A percentile compares a stretch with the other conserved stretches of the same genome.
Evolutionary conservation across 2,888 invertebrate species (phyloP).

Genomic region (Scaptomyza parva): DNA sequence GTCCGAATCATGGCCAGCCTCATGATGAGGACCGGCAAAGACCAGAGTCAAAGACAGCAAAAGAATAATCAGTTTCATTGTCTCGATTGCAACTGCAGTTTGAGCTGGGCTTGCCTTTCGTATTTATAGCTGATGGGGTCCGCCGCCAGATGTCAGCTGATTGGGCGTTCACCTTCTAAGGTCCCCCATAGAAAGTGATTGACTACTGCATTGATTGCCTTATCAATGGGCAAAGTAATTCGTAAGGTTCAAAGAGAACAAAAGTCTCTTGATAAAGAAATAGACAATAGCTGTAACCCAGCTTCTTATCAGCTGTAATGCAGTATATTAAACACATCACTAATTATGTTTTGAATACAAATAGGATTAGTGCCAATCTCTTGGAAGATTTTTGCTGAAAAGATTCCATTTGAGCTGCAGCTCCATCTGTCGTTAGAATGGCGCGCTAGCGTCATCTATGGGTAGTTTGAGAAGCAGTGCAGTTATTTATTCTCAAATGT

Average conservation of each 20-base stretch:
- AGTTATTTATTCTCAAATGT: conserved; percentile 15
- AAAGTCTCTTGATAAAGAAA: conserved; percentile 17
- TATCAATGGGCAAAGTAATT: conserved; percentile 46
- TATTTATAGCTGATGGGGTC: conserved; percentile 58
- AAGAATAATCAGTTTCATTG: conserved; percentile 61
- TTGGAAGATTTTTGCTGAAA: background rate
- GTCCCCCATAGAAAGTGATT: conserved; percentile 37
- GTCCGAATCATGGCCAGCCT: conserved; percentile 46
- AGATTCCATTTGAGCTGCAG: background rate
- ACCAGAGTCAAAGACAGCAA: conserved; percentile 49
- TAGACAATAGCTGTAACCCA: background rate
- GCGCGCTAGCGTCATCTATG: background rate
- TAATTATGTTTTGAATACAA: background rate
- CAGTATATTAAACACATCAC: background rate
- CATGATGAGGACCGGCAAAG: conserved; percentile 60
- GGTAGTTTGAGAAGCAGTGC: background rate
- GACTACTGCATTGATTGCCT: conserved; percentile 49
- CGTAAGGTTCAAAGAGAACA: conserved; percentile 12
- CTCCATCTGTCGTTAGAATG: conserved; percentile 13
- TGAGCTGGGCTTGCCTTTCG: conserved; percentile 22
- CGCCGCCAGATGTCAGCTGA: conserved; percentile 8
- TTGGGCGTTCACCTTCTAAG: conserved; percentile 39
- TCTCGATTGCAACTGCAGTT: conserved; percentile 53
- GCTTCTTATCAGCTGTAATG: background rate
- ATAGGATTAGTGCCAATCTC: background rate